Conservation (phyloP, 2,888 invertebrate species). For the Iphiclides podalirius region DNA sequence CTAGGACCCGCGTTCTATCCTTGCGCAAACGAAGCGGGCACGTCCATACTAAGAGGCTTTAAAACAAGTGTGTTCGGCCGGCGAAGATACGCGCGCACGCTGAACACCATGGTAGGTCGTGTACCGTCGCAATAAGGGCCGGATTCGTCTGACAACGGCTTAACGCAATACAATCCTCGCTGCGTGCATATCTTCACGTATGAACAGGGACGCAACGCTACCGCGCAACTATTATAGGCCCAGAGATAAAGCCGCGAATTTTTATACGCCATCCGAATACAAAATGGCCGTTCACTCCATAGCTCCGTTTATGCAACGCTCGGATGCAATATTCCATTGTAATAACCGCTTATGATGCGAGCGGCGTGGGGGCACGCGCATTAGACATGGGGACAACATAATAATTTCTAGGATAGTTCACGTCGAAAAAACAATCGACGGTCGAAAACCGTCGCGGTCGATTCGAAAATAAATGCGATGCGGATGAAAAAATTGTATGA, state of each 20-base stretch:
- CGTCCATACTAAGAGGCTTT: conserved; percentile 42
- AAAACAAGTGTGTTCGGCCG: conserved; percentile 19
- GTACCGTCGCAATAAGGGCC: too few species aligned
- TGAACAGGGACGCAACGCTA: conserved; percentile 32
- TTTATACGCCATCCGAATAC: conserved; percentile 46
- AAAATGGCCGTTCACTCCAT: conserved; percentile 30
- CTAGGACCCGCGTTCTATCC: conserved; percentile 47
- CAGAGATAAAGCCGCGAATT: conserved; percentile 50
- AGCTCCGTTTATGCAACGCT: conserved; percentile 38
- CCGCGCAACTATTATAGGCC: conserved; percentile 43
- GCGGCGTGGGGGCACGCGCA: too few species aligned
- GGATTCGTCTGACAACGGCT: too few species aligned
- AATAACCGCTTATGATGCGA: conserved; percentile 1
- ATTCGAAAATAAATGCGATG: too few species aligned
- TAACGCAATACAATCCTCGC: background rate
- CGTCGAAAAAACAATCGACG: too few species aligned
- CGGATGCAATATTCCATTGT: conserved; percentile 29
- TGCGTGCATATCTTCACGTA: conserved; percentile 43
- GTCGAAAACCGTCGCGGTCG: too few species aligned
- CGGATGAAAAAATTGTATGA: too few species aligned
- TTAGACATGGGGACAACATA: too few species aligned
- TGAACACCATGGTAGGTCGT: background rate
- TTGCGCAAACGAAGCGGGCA: conserved; percentile 45
- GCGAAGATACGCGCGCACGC: background rate
- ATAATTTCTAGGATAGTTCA: too few species aligned